These are phyloP conservation scores for Dasypolia templi DNA, from an alignment of 2,888 invertebrate genomes.

Conservation along the genomic window DNA sequence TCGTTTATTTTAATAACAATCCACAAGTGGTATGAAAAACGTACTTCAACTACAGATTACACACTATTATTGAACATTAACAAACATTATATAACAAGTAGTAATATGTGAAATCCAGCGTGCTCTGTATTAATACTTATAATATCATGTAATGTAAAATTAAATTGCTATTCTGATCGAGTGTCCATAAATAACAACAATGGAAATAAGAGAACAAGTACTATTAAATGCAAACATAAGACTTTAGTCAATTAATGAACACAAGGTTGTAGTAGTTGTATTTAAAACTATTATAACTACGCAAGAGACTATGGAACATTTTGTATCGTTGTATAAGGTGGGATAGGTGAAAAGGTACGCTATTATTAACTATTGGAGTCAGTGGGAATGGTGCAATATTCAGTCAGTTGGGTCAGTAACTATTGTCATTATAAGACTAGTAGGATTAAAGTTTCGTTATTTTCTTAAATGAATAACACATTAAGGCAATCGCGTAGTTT, in stretches of 20 bases:
- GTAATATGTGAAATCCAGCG: conserved; percentile 76
- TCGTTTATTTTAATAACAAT: conserved; percentile 51
- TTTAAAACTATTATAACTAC: conserved; percentile 68
- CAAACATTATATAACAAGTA: conserved; percentile 64
- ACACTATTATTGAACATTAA: conserved; percentile 62
- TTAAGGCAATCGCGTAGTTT: conserved; percentile 58
- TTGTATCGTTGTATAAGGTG: conserved; percentile 79
- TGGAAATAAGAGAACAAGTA: conserved; percentile 69
- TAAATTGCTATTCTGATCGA: conserved; percentile 71
- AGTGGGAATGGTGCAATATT: conserved; percentile 78
- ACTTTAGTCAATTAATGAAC: conserved; percentile 74
- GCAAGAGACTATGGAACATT: conserved; percentile 75
- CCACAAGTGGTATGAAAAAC: conserved; percentile 52
- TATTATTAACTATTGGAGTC: conserved; percentile 74
- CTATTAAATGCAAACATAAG: conserved; percentile 79
- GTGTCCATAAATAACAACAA: conserved; percentile 74
- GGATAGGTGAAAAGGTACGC: conserved; percentile 78
- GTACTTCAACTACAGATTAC: conserved; percentile 57
- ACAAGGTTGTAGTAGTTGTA: conserved; percentile 75
- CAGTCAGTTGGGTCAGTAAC: conserved; percentile 71
- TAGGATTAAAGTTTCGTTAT: conserved; percentile 59
- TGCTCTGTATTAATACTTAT: conserved; percentile 77
- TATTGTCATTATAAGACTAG: conserved; percentile 72
- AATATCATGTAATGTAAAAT: conserved; percentile 72
- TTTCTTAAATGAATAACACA: conserved; percentile 59